Conservation (phyloP, 2,113 vertebrate species). For the Hymenochirus boettgeri region DNA sequence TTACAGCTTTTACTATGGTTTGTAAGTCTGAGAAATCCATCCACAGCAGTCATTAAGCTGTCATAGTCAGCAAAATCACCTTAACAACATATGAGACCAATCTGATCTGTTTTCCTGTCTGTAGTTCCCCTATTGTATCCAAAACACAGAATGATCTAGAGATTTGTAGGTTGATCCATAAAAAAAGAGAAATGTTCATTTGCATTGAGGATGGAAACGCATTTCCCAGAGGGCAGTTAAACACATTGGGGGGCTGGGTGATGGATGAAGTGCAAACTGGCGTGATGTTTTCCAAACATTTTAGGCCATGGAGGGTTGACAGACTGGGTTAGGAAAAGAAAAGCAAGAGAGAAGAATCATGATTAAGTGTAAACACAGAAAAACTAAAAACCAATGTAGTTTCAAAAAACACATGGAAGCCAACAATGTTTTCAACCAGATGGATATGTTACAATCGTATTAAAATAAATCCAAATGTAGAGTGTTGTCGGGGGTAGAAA, state of each 20-base stretch:
- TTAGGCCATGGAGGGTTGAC: not conserved
- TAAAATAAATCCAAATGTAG: too few species aligned
- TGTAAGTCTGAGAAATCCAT: not conserved
- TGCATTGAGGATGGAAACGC: not conserved
- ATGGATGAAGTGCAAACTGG: not conserved
- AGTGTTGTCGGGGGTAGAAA: too few species aligned
- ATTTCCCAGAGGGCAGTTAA: not conserved
- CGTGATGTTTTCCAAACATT: not conserved
- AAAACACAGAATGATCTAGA: not conserved
- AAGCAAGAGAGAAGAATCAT: not conserved
- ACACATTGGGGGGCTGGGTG: too few species aligned
- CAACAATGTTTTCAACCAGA: too few species aligned
- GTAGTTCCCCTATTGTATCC: not conserved
- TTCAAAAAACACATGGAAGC: not conserved
- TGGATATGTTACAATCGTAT: too few species aligned
- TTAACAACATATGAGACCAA: not conserved
- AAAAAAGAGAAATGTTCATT: not conserved
- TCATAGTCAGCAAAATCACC: not conserved
- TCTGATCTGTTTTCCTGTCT: not conserved
- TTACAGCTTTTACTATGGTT: too few species aligned
- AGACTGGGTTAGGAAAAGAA: not conserved
- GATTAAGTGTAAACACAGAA: constrained; percentile 3
- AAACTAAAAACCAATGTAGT: not conserved
- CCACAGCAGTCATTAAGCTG: not conserved
- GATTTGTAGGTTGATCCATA: not conserved